A percentile compares a stretch with the other conserved stretches of the same genome.
These are phyloP conservation scores for Clangula hyemalis DNA, from an alignment of 2,797 vertebrate species.

Conservation along the genomic window DNA sequence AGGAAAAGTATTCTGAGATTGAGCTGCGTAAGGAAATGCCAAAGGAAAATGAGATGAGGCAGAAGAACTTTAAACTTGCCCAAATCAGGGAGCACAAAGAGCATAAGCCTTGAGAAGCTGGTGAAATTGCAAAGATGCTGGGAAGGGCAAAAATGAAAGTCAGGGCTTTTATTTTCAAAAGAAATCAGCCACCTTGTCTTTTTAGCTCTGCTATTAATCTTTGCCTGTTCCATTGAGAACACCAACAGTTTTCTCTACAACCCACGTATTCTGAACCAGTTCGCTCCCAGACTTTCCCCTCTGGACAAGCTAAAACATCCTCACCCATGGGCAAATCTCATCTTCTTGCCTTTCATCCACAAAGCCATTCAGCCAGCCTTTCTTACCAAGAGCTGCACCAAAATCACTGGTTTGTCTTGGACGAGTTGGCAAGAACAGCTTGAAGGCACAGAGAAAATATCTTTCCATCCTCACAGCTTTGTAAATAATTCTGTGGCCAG, in stretches of 20 bases:
- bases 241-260: slow-evolving; percentile 48
- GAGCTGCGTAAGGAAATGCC: neutral
- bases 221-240: neutral
- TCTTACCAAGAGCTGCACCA: too few species aligned
- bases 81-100: neutral
- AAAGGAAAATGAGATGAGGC: neutral
- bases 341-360: too few species aligned
- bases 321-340: too few species aligned
- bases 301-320: too few species aligned
- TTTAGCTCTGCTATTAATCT: slow-evolving; percentile 47
- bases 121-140: slow-evolving; percentile 39
- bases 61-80: neutral
- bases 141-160: slow-evolving; percentile 28
- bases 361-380: too few species aligned
- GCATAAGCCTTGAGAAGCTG: slow-evolving; percentile 64
- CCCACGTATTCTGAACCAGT: neutral
- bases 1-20: slow-evolving; percentile 30
- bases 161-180: neutral
- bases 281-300: slow-evolving; percentile 53
- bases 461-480: too few species aligned
- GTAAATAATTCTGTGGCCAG: too few species aligned
- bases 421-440: too few species aligned
- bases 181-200: slow-evolving; percentile 47
- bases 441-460: too few species aligned
- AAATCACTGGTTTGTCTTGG: too few species aligned